Base-by-base conservation (phyloP, 2,888 invertebrate species). In the Temnothorax rugatulus region DNA sequence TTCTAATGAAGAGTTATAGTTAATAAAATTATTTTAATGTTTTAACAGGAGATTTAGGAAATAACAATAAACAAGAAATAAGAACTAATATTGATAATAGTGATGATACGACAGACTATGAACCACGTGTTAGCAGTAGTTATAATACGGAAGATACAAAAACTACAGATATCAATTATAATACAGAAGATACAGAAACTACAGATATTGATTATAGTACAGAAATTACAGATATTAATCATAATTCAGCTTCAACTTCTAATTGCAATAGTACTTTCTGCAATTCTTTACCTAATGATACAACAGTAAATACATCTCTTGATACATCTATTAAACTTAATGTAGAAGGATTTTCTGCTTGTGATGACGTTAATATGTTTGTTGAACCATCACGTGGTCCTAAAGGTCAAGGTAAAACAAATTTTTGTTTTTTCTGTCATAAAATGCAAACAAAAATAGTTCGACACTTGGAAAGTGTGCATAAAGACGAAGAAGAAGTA, bases 381-480 rank as follows among this genome's bases (percentile, higher is more conserved):
- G 50, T 50, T n/a, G n/a, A n/a, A 7, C 1, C 18, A 50, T 50
- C n/a, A 50, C 50, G 50, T n/a, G 50, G n/a, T 18, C 13, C 18
- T 50, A 50, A 50, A 50, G n/a, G 18, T n/a, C 50, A 50, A n/a
- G 18, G 50, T 18, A 50, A 50, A 50, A 18, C 50, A 50, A 50
- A 50, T 2, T 50, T 50, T 50, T 50, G 50, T 18, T 18, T 50
- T n/a, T 50, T 50, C 7, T 50, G 50, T 50, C 50, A 50, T 50
- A 50, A 50, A n/a, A 50, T 50, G 50, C 50, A 50, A n/a, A 50
- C n/a, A 50, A 50, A 50, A 50, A 50, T 50, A n/a, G 50, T 50
- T 50, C n/a, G 50, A 50, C 50, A 50, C 50, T 50, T 18, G n/a
- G 50, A 44, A 44, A 44, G 13, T 13, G 44, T 44, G 11, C 44